A percentile compares a stretch with the other conserved stretches of the same genome.
Evolutionary conservation across 2,113 vertebrate genomes (phyloP).

Genomic region (Spea bombifrons): DNA sequence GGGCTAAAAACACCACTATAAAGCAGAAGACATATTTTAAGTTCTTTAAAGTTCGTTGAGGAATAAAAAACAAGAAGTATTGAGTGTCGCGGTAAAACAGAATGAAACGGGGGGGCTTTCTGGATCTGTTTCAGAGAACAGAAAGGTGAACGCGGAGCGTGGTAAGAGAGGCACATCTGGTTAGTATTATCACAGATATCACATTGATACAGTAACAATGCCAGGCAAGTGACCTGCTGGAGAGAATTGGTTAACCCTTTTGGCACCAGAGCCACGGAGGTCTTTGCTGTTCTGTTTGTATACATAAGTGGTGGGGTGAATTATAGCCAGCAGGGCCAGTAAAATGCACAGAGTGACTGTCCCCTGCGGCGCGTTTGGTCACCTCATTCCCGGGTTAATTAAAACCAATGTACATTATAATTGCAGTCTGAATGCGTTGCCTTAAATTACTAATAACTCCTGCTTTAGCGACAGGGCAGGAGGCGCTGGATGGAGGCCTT

Average conservation of each 20-base stretch:
- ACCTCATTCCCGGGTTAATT: no score
- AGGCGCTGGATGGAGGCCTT: no score
- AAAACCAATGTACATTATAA: no score
- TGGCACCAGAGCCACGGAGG: no score
- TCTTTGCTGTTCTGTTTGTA: no score
- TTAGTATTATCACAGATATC: conserved; percentile 63
- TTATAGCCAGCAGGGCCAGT: no score
- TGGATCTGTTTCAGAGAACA: conserved; percentile 52
- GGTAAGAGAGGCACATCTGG: conserved; percentile 62
- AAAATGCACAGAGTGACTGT: no score
- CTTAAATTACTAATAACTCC: no score
- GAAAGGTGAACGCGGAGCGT: conserved; percentile 48
- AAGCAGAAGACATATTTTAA: conserved; percentile 60
- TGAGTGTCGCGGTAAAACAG: conserved; percentile 55
- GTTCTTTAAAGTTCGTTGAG: conserved; percentile 59
- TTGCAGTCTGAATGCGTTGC: no score
- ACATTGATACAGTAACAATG: conserved; percentile 62
- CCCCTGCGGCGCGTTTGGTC: no score
- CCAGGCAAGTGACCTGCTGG: conserved; percentile 38
- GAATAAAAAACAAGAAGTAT: conserved; percentile 51
- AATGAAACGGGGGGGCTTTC: conserved; percentile 55
- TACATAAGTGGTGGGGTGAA: no score
- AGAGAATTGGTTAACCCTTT: neutral
- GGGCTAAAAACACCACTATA: conserved; percentile 56
- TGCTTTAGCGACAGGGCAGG: no score